Evolutionary conservation across 2,888 invertebrate species (phyloP), one percentile per base, ranked within the genome.

Genomic region (Nebria salina): DNA sequence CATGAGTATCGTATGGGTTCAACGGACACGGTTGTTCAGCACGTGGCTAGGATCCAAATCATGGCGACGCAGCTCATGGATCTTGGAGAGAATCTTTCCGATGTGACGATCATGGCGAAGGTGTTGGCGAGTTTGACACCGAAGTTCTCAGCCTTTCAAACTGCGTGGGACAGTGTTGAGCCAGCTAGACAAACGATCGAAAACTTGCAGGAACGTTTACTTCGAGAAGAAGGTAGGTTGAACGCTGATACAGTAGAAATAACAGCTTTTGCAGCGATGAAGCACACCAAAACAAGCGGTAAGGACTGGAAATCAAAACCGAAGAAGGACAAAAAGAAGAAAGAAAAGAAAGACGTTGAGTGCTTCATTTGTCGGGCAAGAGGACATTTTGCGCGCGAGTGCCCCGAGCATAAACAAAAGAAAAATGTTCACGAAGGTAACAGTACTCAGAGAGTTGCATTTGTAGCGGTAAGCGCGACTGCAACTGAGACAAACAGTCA

Each of bases 71-170:
- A 83, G 65, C 73, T 85, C 7, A 77, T 76, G 6, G 85, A 85
- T 68, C 76, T 85, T 0, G 85, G 84, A 0, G 85, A 84, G 9
- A 34, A 15, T 0, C 74, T 85, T 0, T 81, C 84, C 0, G 83
- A 84, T 7, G 41, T 75, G 7, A 68, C 83, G 0, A 65, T 85
- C 0, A 85, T 84, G 82, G 83, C 85, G 7, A 85, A 86, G 72
- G 82, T 85, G 64, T 43, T 85, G 7, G 84, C 83, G 4, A 84
- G 84, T 70, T 82, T 86, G 7, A 82, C 85, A 2, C 6, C 82
- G 0, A 85, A 84, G 64, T 85, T 81, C 81, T 82, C 83, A 42
- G 70, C 83, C 0, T 74, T 85, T 3, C 81, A 79, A 8, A 85
- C 84, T 13, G 85, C 75, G 20, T 77, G 77, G 81, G 65, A 77